Conservation (phyloP, 30 jellyfish, hydroid and myxozoan species). For the Phacellophora camtschatica region DNA sequence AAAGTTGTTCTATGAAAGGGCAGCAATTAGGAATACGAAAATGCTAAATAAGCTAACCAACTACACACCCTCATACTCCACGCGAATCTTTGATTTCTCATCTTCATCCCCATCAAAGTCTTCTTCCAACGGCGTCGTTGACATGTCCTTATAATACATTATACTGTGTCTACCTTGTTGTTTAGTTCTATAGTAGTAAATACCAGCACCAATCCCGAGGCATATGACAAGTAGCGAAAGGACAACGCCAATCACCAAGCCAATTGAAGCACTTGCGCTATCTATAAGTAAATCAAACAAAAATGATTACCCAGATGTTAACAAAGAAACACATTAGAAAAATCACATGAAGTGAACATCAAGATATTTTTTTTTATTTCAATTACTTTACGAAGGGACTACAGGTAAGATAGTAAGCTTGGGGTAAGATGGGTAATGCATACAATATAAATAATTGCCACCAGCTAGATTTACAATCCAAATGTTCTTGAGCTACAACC, state of each 20-base stretch:
- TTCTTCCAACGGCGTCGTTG: conserved; percentile 92
- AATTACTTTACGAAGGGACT: no score
- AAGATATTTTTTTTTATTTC: no score
- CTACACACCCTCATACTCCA: conserved; percentile 48
- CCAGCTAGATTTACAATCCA: no score
- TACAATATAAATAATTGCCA: no score
- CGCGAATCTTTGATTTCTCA: conserved; percentile 76
- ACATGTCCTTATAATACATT: conserved; percentile 97
- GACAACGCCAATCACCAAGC: conserved; percentile 67
- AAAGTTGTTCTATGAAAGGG: not conserved
- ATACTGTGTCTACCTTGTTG: conserved; percentile 66
- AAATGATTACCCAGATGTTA: no score
- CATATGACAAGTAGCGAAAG: conserved; percentile 65
- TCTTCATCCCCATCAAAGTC: conserved; percentile 79
- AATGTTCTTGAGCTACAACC: no score
- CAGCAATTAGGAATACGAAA: not conserved
- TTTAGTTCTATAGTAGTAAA: conserved; percentile 70
- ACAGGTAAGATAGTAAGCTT: no score
- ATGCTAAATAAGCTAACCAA: not conserved
- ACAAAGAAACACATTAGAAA: no score
- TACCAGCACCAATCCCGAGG: conserved; percentile 59
- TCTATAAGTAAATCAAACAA: no score
- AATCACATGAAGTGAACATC: no score
- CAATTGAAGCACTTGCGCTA: conserved; percentile 55
- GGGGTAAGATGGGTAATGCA: no score